These are phyloP conservation scores for Ammodytes marinus DNA, from an alignment of 2,113 vertebrate genomes.

Conservation along the genomic window DNA sequence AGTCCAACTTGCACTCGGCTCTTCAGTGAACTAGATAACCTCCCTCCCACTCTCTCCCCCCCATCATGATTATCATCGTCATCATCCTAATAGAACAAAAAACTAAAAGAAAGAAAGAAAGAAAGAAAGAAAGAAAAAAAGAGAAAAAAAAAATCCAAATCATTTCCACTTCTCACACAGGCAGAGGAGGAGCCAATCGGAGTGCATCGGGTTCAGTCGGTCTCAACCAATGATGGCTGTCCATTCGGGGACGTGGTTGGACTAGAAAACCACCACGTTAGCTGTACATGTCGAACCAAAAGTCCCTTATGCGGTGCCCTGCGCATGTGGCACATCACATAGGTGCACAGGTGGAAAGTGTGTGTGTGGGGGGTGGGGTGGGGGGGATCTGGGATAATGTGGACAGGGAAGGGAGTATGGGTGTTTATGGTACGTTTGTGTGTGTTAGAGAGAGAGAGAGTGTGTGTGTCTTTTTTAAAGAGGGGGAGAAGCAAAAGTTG, in stretches of 20 bases:
- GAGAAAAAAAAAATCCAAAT: constrained; percentile 47
- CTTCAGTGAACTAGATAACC: constrained; percentile 61
- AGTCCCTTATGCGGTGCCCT: constrained; percentile 76
- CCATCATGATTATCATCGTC: constrained; percentile 69
- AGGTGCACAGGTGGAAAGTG: constrained; percentile 68
- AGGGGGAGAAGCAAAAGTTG: constrained; percentile 64
- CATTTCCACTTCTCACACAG: constrained; percentile 64
- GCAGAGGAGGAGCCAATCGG: constrained; percentile 68
- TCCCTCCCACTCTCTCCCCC: constrained; percentile 57
- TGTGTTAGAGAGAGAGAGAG: constrained; percentile 26
- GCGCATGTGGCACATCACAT: constrained; percentile 67
- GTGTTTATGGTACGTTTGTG: constrained; percentile 42
- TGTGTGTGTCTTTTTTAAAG: constrained; percentile 46
- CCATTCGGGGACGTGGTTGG: constrained; percentile 35
- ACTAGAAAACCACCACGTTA: constrained; percentile 60
- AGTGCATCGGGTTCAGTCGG: constrained; percentile 61
- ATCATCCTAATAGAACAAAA: constrained; percentile 50
- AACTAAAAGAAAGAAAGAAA: constrained; percentile 20
- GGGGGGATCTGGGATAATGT: not conserved
- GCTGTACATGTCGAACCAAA: constrained; percentile 73
- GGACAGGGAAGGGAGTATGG: not conserved
- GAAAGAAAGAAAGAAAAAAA: constrained; percentile 32
- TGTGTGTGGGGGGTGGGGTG: constrained; percentile 1
- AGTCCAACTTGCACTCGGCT: constrained; percentile 62
- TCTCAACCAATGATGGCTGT: constrained; percentile 64